Evolutionary conservation across 2,113 vertebrate species (phyloP).

Genomic region (Sula dactylatra): DNA sequence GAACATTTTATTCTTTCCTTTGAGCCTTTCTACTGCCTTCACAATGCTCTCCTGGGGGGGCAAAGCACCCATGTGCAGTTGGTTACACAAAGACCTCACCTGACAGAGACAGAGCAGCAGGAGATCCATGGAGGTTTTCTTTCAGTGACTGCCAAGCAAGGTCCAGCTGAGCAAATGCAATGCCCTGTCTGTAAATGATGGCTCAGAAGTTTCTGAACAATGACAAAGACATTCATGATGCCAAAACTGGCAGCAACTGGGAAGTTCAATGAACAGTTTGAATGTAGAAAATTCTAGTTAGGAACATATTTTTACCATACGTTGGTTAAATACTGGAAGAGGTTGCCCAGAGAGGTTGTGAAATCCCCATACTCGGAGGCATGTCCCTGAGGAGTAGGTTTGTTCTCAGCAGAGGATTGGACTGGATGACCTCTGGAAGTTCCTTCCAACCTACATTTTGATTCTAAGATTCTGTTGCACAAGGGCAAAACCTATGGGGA

Average conservation of each 20-base stretch:
- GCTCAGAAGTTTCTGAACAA: constrained; percentile 55
- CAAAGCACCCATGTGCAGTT: constrained; percentile 43
- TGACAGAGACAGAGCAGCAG: not conserved
- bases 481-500: constrained; percentile 63
- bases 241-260: constrained; percentile 50
- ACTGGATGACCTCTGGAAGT: not conserved
- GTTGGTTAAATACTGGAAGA: not conserved
- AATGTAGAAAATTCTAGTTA: not conserved
- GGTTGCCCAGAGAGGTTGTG: not conserved
- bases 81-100: constrained; percentile 64
- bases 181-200: constrained; percentile 45
- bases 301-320: not conserved
- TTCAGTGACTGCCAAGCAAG: constrained; percentile 49
- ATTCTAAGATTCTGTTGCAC: constrained; percentile 22
- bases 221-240: constrained; percentile 38
- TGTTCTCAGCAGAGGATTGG: not conserved
- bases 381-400: not conserved
- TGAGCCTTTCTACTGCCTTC: constrained; percentile 72
- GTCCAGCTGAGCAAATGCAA: constrained; percentile 69
- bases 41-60: constrained; percentile 51
- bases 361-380: not conserved
- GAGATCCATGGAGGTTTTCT: constrained; percentile 66
- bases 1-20: constrained; percentile 78
- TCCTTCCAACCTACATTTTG: not conserved
- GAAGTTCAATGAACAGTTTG: constrained; percentile 62